Conservation (phyloP, 2,113 vertebrate species). For the Sarotherodon lohbergeri region DNA sequence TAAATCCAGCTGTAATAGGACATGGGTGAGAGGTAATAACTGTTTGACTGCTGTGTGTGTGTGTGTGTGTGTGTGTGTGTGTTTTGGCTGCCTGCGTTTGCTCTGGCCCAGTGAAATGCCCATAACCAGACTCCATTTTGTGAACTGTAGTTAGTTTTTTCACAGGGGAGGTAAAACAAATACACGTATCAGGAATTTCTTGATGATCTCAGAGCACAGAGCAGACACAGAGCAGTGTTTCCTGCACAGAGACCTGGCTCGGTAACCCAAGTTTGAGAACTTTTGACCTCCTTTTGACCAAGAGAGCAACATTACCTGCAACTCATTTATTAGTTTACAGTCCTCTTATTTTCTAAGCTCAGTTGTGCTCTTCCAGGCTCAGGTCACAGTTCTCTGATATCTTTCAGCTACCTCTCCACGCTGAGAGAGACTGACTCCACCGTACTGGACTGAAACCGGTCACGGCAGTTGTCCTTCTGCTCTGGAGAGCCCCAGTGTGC, state of each 20-base stretch:
- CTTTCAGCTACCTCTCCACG: not conserved
- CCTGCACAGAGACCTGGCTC: not conserved
- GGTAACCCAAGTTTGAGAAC: fast-evolving
- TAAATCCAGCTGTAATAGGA: constrained; percentile 49
- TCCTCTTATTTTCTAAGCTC: not conserved
- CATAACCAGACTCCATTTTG: constrained; percentile 5
- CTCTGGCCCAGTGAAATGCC: not conserved
- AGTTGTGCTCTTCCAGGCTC: not conserved
- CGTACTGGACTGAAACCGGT: fast-evolving
- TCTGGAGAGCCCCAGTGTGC: not conserved
- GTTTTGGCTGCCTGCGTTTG: not conserved
- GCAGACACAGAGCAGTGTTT: not conserved
- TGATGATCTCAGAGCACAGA: not conserved
- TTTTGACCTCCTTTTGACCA: not conserved
- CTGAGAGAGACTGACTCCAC: not conserved
- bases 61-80: not conserved
- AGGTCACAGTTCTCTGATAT: not conserved
- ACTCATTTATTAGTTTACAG: not conserved
- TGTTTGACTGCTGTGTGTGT: not conserved
- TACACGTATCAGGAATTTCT: not conserved
- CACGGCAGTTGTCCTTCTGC: fast-evolving
- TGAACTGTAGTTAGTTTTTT: not conserved
- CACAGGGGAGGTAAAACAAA: not conserved
- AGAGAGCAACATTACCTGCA: not conserved
- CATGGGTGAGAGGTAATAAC: constrained; percentile 31